Base-by-base conservation (phyloP, 2,797 vertebrate species). In the Botia kubotai region DNA sequence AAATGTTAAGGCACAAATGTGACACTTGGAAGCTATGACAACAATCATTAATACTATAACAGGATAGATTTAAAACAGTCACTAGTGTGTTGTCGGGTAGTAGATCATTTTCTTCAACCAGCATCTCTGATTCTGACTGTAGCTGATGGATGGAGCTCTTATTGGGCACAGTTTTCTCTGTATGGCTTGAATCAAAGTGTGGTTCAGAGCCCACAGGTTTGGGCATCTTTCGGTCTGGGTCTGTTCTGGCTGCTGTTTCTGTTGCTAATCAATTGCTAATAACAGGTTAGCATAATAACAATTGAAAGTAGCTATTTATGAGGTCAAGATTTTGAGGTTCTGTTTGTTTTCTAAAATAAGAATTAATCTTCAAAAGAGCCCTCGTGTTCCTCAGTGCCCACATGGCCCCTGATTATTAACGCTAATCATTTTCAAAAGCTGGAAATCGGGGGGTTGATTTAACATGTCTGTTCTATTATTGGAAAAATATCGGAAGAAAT, bases 401-500 rank as follows among this genome's bases (percentile, higher is more conserved):
- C 4, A 17, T 46, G 36, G 50, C 8, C 43, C 13, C 48, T 63
- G 6, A 36, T 68, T 75, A 63, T 36, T 65, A 29, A 72, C 33
- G 16, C 6, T 33, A 70, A 23, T 67, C 55, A 46, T 33, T 75
- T 26, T 73, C 48, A 17, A 73, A 17, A 70, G 63, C 53, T 78
- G 36, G 48, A 79, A 82, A 69, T 72, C 33, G 50, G 29, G 33
- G 33, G 46, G 62, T 79, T 65, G 53, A 80, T 74, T 80, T 81
- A 39, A 63, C 62, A 55, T 19, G 52, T n/a, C 70, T 68, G 74
- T 21, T 83, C 79, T 77, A 71, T 83, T 78, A 81, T 81, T 58
- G 78, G 77, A 82, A 86, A 62, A 55, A 68, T 50, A 60, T 75
- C 75, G 84, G 75, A 83, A 82, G 73, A 89, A 92, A 93, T 90